Evolutionary conservation across 2,113 vertebrate species (phyloP).

Genomic region (Alexandromys fortis): DNA sequence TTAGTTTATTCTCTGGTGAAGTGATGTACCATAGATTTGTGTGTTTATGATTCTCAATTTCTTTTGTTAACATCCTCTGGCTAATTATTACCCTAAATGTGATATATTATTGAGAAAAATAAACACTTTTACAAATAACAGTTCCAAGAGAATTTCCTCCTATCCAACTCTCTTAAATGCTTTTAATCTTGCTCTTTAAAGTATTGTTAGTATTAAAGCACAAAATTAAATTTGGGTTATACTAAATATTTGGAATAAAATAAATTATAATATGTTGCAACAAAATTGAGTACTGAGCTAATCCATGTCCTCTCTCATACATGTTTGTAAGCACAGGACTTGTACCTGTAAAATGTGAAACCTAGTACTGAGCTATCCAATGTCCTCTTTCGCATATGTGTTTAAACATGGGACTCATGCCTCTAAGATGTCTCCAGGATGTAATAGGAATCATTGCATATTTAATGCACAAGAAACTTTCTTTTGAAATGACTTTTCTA

Average conservation of each 20-base stretch:
- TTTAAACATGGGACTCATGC: not conserved
- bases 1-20: not conserved
- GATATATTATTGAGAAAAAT: constrained; percentile 56
- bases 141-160: not conserved
- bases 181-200: constrained; percentile 72
- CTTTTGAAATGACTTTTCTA: not conserved
- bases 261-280: constrained; percentile 15
- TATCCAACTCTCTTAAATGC: not conserved
- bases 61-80: constrained; percentile 6
- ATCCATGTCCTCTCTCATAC: not conserved
- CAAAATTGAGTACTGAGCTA: not conserved
- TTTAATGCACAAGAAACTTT: not conserved
- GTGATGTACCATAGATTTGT: not conserved
- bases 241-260: constrained; percentile 62
- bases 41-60: not conserved
- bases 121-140: constrained; percentile 46
- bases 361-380: not conserved
- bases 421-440: not conserved
- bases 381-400: not conserved
- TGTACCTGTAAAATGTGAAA: not conserved
- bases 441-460: not conserved
- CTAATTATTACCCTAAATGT: constrained; percentile 57
- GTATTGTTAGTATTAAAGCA: constrained; percentile 63
- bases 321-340: not conserved
- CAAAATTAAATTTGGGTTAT: constrained; percentile 70